Percentiles rank a stretch among this genome's conserved stretches.
Conservation (phyloP, 2,888 invertebrate species). For the Teleiodes luculella region DNA sequence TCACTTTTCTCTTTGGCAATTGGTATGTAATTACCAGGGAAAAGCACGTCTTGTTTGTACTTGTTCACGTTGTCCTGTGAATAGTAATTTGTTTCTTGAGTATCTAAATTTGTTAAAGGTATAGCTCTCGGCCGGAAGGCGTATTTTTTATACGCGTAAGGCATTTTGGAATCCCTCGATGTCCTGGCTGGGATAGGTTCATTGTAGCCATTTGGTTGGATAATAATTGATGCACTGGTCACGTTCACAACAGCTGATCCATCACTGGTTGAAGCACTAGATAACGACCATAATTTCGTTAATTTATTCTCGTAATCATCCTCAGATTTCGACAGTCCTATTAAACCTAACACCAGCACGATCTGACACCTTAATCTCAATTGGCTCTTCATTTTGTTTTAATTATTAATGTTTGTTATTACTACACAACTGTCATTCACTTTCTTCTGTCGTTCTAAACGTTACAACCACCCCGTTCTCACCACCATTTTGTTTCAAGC, state of each 20-base stretch:
- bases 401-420: slow-evolving; percentile 28
- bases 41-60: slow-evolving; percentile 60
- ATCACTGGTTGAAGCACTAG: slow-evolving; percentile 48
- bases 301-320: slow-evolving; percentile 54
- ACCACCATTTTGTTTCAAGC: slow-evolving; percentile 72
- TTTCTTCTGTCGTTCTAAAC: slow-evolving; percentile 37
- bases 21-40: slow-evolving; percentile 71
- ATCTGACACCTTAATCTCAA: slow-evolving; percentile 47
- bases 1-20: slow-evolving; percentile 72
- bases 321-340: slow-evolving; percentile 42
- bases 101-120: slow-evolving; percentile 43
- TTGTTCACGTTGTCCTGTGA: slow-evolving; percentile 44
- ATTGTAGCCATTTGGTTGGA: slow-evolving; percentile 50
- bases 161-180: slow-evolving; percentile 37
- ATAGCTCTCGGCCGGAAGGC: slow-evolving; percentile 62
- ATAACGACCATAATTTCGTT: slow-evolving; percentile 58
- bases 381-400: slow-evolving; percentile 41
- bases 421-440: slow-evolving; percentile 54
- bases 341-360: slow-evolving; percentile 51
- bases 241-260: slow-evolving; percentile 58
- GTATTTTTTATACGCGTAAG: slow-evolving; percentile 40
- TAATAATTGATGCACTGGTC: slow-evolving; percentile 58
- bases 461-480: slow-evolving; percentile 45
- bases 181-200: slow-evolving; percentile 31
- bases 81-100: slow-evolving; percentile 56